Evolutionary conservation across 2,888 invertebrate species (phyloP).

Genomic region (Rhopalosiphum nymphaeae): DNA sequence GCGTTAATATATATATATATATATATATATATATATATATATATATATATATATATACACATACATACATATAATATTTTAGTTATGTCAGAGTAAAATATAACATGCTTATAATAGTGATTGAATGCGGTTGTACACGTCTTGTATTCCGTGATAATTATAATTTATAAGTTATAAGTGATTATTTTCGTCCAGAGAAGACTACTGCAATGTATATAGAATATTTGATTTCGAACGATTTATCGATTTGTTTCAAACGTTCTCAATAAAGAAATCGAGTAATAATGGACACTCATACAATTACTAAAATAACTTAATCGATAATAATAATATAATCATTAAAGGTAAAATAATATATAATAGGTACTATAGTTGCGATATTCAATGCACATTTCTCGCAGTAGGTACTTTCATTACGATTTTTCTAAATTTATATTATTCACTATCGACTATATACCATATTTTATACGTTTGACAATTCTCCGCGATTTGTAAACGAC

Average conservation of each 20-base stretch:
- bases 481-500: conserved; percentile 2
- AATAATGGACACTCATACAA: neutral
- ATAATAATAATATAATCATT: neutral
- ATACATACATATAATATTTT: neutral
- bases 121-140: neutral
- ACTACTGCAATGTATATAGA: neutral
- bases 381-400: neutral
- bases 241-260: neutral
- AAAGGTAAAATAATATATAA: neutral
- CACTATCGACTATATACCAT: neutral
- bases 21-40: neutral
- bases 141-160: neutral
- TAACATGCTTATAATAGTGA: neutral
- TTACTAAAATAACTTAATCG: neutral
- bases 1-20: neutral
- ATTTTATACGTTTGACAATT: neutral
- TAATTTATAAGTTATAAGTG: neutral
- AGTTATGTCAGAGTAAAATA: neutral
- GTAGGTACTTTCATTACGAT: neutral
- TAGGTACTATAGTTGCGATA: neutral
- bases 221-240: neutral
- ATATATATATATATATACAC: neutral
- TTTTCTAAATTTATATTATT: neutral
- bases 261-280: neutral
- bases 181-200: neutral